Evolutionary conservation across 2,113 vertebrate species (phyloP).

Genomic region (Danionella cerebrum): DNA sequence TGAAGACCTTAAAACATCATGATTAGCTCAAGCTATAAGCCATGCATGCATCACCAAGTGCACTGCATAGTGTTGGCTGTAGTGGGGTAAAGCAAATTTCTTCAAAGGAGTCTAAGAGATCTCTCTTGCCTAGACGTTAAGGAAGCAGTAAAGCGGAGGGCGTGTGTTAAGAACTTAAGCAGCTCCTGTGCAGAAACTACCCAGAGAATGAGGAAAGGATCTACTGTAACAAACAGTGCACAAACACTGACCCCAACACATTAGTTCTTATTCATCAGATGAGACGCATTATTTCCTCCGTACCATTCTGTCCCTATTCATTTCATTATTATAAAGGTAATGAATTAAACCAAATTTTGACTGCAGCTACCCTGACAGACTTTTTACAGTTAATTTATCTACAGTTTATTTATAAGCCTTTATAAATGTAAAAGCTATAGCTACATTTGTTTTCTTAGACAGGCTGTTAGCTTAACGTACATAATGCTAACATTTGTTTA

Average conservation of each 20-base stretch:
- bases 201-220: not conserved
- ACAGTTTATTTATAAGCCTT: not conserved
- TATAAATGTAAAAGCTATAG: conserved; percentile 17
- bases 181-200: conserved; percentile 21
- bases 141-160: not conserved
- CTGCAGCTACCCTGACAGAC: conserved; percentile 1
- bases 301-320: no score
- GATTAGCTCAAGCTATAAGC: no score
- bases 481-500: conserved; percentile 39
- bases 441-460: conserved; percentile 29
- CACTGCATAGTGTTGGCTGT: no score
- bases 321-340: not conserved
- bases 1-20: no score
- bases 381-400: conserved; percentile 17
- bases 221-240: not conserved
- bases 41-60: no score
- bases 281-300: no score
- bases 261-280: no score
- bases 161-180: conserved; percentile 49
- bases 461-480: conserved; percentile 31
- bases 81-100: no score
- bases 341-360: not conserved
- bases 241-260: not conserved
- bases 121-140: conserved; percentile 50
- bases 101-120: not conserved